Conservation (phyloP, 2,888 invertebrate species). For the Nymphalis polychloros region DNA sequence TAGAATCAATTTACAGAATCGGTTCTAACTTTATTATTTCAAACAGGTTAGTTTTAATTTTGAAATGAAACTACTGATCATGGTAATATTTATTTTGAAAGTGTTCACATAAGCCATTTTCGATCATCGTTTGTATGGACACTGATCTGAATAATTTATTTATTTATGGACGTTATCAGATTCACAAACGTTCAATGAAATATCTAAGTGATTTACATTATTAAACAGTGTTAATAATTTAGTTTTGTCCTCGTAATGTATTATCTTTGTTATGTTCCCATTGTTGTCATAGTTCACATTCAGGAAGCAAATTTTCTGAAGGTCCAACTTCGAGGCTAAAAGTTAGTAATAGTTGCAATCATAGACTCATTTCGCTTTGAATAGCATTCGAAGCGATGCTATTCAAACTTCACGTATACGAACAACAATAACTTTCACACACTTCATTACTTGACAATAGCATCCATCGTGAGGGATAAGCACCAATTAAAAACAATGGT, state of each 20-base stretch:
- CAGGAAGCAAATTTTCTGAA: constrained; percentile 23
- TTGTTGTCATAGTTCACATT: constrained; percentile 5
- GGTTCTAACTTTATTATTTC: too few relatives aligned
- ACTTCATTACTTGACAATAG: constrained; percentile 55
- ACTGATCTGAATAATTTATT: too few relatives aligned
- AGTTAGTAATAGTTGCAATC: constrained; percentile 21
- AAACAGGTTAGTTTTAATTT: too few relatives aligned
- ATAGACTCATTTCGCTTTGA: constrained; percentile 21
- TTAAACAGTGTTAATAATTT: too few relatives aligned
- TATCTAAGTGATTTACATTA: too few relatives aligned
- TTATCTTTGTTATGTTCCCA: constrained; percentile 2
- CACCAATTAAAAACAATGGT: constrained; percentile 68
- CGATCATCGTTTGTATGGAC: too few relatives aligned
- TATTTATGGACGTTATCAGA: too few relatives aligned
- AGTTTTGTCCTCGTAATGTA: not conserved
- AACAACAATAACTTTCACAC: constrained; percentile 42
- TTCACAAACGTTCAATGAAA: too few relatives aligned
- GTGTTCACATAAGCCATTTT: too few relatives aligned
- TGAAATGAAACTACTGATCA: too few relatives aligned
- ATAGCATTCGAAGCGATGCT: constrained; percentile 17
- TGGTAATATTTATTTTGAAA: too few relatives aligned
- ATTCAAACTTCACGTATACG: constrained; percentile 33
- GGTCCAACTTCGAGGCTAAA: constrained; percentile 23
- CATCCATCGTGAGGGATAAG: constrained; percentile 55
- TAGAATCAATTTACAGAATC: too few relatives aligned